Conservation (phyloP, 2,888 invertebrate species). For the Rhyacophila evoluta region DNA sequence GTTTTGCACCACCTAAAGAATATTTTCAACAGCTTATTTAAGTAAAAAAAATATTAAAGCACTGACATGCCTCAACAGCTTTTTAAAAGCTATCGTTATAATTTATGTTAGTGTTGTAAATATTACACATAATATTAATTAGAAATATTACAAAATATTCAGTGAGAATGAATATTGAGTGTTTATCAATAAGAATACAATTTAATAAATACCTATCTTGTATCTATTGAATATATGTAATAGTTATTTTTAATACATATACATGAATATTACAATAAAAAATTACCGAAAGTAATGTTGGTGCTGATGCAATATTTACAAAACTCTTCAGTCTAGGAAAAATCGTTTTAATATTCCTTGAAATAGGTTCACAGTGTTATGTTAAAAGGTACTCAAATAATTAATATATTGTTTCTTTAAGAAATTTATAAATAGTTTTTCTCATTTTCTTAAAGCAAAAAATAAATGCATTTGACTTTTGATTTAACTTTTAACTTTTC, state of each 20-base stretch:
- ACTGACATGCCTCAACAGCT: constrained; percentile 11
- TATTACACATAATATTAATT: neutral
- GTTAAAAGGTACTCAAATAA: too few species aligned
- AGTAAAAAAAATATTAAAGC: constrained; percentile 24
- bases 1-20: constrained; percentile 9
- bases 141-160: constrained; percentile 23
- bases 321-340: constrained; percentile 12
- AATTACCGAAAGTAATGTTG: neutral
- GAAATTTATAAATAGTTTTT: constrained; percentile 19
- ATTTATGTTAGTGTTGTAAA: neutral
- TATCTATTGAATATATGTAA: constrained; percentile 6
- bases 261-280: neutral
- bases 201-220: constrained; percentile 25
- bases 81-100: constrained; percentile 4
- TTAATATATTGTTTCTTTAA: neutral
- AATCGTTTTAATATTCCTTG: neutral
- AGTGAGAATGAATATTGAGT: constrained; percentile 29
- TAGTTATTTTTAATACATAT: neutral
- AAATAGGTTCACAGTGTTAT: neutral
- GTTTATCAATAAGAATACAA: constrained; percentile 27
- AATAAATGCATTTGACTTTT: neutral
- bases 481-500: too few species aligned
- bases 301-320: constrained; percentile 7
- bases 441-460: constrained; percentile 1
- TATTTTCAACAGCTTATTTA: constrained; percentile 11